Percentiles rank a stretch among this genome's conserved stretches.
Conservation (phyloP, 2,113 vertebrate genomes). For the Callospermophilus lateralis region DNA sequence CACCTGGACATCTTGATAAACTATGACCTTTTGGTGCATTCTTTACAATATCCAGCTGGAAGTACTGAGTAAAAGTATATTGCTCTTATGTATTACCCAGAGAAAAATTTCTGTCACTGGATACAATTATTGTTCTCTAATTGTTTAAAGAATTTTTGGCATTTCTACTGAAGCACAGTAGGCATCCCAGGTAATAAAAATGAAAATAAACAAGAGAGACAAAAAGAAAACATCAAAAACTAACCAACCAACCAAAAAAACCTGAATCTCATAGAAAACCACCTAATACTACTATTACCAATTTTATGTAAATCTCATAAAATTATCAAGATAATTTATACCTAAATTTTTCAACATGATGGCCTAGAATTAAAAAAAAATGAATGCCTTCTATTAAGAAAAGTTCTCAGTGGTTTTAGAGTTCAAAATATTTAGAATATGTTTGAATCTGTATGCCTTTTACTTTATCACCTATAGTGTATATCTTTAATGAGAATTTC, state of each 20-base stretch:
- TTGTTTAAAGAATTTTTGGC: background rate
- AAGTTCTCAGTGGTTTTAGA: conserved; percentile 54
- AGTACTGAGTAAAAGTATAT: background rate
- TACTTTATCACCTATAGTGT: conserved; percentile 58
- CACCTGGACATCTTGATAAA: background rate
- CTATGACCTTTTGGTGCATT: background rate
- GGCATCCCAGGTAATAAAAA: background rate
- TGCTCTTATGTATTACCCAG: background rate
- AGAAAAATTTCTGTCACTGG: background rate
- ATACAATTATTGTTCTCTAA: background rate
- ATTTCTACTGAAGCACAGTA: background rate
- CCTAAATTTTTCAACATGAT: background rate
- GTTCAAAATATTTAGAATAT: conserved; percentile 44
- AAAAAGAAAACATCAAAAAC: background rate
- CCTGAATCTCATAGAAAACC: background rate
- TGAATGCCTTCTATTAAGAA: background rate
- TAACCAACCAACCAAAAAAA: background rate
- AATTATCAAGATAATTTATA: conserved; percentile 48
- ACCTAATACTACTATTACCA: background rate
- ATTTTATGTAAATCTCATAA: conserved; percentile 60
- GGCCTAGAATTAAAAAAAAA: conserved; percentile 8
- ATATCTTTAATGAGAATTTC: conserved; percentile 74
- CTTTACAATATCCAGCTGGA: background rate
- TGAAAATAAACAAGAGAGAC: background rate
- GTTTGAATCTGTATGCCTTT: conserved; percentile 42